These are phyloP conservation scores for Whitmania pigra DNA, from an alignment of 1,140 invertebrate species.

Conservation along the genomic window DNA sequence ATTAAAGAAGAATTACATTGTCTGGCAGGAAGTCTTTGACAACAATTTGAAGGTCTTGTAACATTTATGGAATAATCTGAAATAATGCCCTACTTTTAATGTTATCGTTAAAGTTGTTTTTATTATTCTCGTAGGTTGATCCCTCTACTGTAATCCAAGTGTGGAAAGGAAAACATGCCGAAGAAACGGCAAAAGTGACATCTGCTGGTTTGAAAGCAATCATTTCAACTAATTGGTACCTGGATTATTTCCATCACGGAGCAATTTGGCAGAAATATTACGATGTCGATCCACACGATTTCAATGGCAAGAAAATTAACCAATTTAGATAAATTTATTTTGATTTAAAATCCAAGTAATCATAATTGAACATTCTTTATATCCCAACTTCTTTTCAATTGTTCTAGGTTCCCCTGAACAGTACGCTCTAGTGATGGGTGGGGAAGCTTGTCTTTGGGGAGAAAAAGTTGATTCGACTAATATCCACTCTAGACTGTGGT, in stretches of 20 bases:
- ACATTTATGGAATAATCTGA: neutral
- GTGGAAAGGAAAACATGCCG: conserved; percentile 38
- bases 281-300: conserved; percentile 58
- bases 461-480: conserved; percentile 30
- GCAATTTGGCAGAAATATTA: conserved; percentile 68
- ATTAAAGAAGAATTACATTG: conserved; percentile 49
- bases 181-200: conserved; percentile 45
- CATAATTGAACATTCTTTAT: too few relatives aligned
- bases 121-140: conserved; percentile 28
- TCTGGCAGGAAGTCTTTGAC: conserved; percentile 85
- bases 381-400: neutral
- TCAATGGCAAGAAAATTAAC: conserved; percentile 29
- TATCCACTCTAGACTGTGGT: conserved; percentile 26
- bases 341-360: too few relatives aligned
- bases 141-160: conserved; percentile 45
- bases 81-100: neutral
- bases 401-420: conserved; percentile 26
- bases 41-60: conserved; percentile 51
- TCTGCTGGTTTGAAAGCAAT: conserved; percentile 52
- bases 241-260: conserved; percentile 58
- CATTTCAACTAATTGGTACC: conserved; percentile 72
- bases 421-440: conserved; percentile 34
- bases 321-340: too few relatives aligned
- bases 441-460: conserved; percentile 39
- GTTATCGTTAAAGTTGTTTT: neutral